Base-by-base conservation (phyloP, 2,113 vertebrate genomes). In the Ranitomeya imitator region DNA sequence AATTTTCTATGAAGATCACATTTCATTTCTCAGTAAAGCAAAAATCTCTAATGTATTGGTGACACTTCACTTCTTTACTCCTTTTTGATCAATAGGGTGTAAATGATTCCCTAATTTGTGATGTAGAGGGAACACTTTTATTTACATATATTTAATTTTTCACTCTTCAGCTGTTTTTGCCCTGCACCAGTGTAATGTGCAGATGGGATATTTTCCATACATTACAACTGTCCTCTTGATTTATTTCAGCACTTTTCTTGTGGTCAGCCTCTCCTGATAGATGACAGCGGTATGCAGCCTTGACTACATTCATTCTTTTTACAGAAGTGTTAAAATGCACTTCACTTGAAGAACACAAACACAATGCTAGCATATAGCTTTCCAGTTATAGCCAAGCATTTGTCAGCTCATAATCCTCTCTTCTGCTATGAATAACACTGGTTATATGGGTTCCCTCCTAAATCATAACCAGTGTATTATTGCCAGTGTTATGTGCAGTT, bases 311-410 rank as follows among this genome's bases (percentile, higher is more conserved):
- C n/a, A 73, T 37, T 37, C 14, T 73, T 73, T 37, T 6, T 37
- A 45, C n/a, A 54, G 55, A 60, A 60, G 79, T 61, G 57, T 61
- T 60, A 61, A 10, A 60, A 31, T 51, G 9, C 10, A 61, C 79
- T 60, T 81, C 19, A 61, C 15, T 61, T 81, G 14, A 37, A 61
- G 18, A 60, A 45, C 26, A 83, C 79, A n/a, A 19, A 45, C 79
- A 83, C 80, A 65, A 14, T 12, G 14, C 37, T 65, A 51, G 54
- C 37, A 19, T 31, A 81, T 81, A 81, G 55, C 57, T 31, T 23
- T 59, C 77, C 55, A 60, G 78, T 80, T 26, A 19, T 81, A 60
- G 57, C n/a, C 26, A 45, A 61, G 57, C 26, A 81, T 61, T 82
- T 63, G 31, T 63, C 26, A 63, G 16, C 26, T 63, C 79, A 63